phyloP scores from a whole-genome alignment of 2,113 vertebrate genomes.

The Centropus bengalensis region DNA sequence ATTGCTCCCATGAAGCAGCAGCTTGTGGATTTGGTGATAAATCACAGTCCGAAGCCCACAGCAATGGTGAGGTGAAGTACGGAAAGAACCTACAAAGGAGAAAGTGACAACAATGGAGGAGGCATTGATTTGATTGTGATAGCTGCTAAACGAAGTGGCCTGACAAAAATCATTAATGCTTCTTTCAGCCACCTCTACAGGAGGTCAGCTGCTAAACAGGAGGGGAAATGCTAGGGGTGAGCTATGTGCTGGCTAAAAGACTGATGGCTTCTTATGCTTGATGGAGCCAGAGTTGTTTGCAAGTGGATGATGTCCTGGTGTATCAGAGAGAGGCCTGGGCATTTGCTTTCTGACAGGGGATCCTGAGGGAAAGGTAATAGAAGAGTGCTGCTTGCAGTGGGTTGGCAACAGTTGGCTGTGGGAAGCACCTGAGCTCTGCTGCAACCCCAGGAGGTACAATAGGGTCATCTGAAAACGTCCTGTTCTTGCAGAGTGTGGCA shows the following conservation, averaged over 20 bases:
- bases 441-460: not conserved
- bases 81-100: not conserved
- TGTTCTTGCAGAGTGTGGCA: not conserved
- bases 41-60: slow-evolving; percentile 33
- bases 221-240: slow-evolving; percentile 22
- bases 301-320: not conserved
- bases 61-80: not conserved
- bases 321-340: not conserved
- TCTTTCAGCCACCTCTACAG: slow-evolving; percentile 51
- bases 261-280: slow-evolving; percentile 53
- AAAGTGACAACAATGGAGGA: slow-evolving; percentile 33
- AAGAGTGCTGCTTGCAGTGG: not conserved
- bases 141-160: slow-evolving; percentile 65
- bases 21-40: slow-evolving; percentile 33
- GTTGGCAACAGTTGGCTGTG: slow-evolving; percentile 27
- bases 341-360: slow-evolving; percentile 2
- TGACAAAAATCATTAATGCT: slow-evolving; percentile 58
- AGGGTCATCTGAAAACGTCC: not conserved
- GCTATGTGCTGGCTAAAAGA: slow-evolving; percentile 37
- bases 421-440: slow-evolving; percentile 23
- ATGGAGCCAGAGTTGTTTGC: slow-evolving; percentile 41
- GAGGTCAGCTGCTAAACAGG: slow-evolving; percentile 66
- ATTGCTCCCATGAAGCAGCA: slow-evolving; percentile 29
- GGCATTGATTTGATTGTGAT: slow-evolving; percentile 72
- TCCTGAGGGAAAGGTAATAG: slow-evolving; percentile 11